A percentile compares a stretch with the other conserved stretches of the same genome.
phyloP scores from a whole-genome alignment of 64 coral and sea anemone species.

The Dendrophyllia cribrosa region DNA sequence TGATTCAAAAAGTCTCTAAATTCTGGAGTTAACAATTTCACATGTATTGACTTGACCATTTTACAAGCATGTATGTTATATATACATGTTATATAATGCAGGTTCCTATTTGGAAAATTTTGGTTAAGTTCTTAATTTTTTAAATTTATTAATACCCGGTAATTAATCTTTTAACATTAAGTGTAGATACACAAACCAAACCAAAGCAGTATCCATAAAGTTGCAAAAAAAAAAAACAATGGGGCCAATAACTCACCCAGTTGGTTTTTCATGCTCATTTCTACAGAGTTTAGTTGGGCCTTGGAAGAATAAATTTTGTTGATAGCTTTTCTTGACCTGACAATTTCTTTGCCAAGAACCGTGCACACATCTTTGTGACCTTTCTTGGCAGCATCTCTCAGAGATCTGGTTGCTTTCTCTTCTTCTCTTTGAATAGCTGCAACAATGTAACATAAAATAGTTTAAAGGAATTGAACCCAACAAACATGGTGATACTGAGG shows the following conservation, averaged over 20 bases:
- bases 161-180: too few relatives aligned
- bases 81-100: too few relatives aligned
- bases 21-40: too few relatives aligned
- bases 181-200: background rate
- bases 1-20: too few relatives aligned
- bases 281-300: slow-evolving; percentile 96
- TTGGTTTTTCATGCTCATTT: slow-evolving; percentile 98
- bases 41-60: too few relatives aligned
- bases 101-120: too few relatives aligned
- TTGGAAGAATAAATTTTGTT: slow-evolving; percentile 96
- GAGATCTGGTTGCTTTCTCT: slow-evolving; percentile 74
- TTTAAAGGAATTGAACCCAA: too few relatives aligned
- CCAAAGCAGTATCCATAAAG: background rate
- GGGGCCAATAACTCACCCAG: slow-evolving; percentile 53
- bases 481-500: too few relatives aligned
- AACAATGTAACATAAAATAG: background rate
- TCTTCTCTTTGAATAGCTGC: slow-evolving; percentile 91
- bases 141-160: too few relatives aligned
- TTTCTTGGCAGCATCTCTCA: slow-evolving; percentile 95
- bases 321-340: slow-evolving; percentile 85
- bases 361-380: slow-evolving; percentile 84
- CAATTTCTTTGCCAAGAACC: slow-evolving; percentile 91
- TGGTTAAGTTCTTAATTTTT: too few relatives aligned
- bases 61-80: too few relatives aligned
- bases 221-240: background rate